Percentiles rank a stretch among this genome's conserved stretches.
phyloP scores from a whole-genome alignment of 2,888 invertebrate genomes.

The Scaeva pyrastri region DNA sequence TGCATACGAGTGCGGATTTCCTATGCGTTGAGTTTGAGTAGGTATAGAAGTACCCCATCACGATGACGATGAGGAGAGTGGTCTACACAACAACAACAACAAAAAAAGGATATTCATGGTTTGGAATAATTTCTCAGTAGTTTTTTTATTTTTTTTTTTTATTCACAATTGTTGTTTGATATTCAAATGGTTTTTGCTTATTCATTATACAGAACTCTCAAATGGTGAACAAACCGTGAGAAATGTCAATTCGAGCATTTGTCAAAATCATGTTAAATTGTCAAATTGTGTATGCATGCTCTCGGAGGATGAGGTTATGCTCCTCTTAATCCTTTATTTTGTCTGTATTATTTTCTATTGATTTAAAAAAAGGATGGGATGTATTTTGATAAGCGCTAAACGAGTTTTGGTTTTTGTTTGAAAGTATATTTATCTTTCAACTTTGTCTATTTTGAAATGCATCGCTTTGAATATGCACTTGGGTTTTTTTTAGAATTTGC shows the following conservation, averaged over 20 bases:
- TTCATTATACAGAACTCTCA: background rate
- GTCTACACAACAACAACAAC: background rate
- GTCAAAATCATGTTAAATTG: slow-evolving; percentile 60
- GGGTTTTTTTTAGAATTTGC: slow-evolving; percentile 6
- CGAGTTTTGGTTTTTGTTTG: slow-evolving; percentile 13
- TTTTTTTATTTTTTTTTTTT: background rate
- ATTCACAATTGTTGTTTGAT: slow-evolving; percentile 45
- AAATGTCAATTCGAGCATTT: slow-evolving; percentile 59
- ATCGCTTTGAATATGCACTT: background rate
- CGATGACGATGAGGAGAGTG: slow-evolving; percentile 22
- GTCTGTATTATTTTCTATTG: background rate
- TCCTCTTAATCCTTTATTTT: slow-evolving; percentile 43
- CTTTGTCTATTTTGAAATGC: slow-evolving; percentile 21
- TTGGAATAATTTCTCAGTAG: slow-evolving; percentile 31
- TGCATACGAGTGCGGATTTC: slow-evolving; percentile 64
- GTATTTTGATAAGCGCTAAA: background rate
- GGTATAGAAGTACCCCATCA: background rate
- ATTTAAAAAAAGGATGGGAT: slow-evolving; percentile 3
- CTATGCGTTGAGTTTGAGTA: no score
- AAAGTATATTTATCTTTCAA: slow-evolving; percentile 42
- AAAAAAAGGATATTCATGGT: slow-evolving; percentile 27
- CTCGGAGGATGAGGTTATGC: slow-evolving; percentile 42
- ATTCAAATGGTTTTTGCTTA: slow-evolving; percentile 54
- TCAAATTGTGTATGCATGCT: slow-evolving; percentile 43
- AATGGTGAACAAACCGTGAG: slow-evolving; percentile 58